phyloP scores from a whole-genome alignment of 2,888 invertebrate species.

The Cephus rjabovi region DNA sequence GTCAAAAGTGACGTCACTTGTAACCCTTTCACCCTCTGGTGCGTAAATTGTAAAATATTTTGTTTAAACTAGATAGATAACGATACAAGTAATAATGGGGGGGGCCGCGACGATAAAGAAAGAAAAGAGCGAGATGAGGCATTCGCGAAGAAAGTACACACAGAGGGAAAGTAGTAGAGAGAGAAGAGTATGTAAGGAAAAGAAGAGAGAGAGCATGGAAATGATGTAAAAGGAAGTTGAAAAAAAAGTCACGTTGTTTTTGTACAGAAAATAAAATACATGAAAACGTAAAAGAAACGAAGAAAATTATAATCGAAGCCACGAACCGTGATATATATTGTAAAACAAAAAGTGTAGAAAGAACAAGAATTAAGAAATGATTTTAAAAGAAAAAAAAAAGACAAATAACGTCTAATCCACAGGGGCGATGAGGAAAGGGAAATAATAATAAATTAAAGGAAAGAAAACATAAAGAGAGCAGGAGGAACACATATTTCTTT shows the following conservation, averaged over 20 bases:
- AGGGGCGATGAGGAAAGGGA: too few relatives aligned
- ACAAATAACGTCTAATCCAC: slow-evolving; percentile 24
- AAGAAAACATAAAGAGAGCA: too few relatives aligned
- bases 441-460: too few relatives aligned
- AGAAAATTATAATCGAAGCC: slow-evolving; percentile 29
- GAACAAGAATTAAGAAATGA: slow-evolving; percentile 15
- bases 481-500: slow-evolving; percentile 53
- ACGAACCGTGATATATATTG: slow-evolving; percentile 25
- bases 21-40: too few relatives aligned
- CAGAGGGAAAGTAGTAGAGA: too few relatives aligned
- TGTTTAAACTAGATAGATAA: slow-evolving; percentile 32
- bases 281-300: too few relatives aligned
- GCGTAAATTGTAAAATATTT: slow-evolving; percentile 63
- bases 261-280: too few relatives aligned
- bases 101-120: too few relatives aligned
- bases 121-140: too few relatives aligned
- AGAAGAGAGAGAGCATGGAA: background rate
- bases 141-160: too few relatives aligned
- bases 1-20: too few relatives aligned
- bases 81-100: too few relatives aligned
- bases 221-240: slow-evolving; percentile 9
- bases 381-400: slow-evolving; percentile 48
- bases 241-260: slow-evolving; percentile 15
- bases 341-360: slow-evolving; percentile 1
- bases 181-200: background rate